Base-by-base conservation (phyloP, 2,797 vertebrate species). In the Amblyopsis hoosieri region DNA sequence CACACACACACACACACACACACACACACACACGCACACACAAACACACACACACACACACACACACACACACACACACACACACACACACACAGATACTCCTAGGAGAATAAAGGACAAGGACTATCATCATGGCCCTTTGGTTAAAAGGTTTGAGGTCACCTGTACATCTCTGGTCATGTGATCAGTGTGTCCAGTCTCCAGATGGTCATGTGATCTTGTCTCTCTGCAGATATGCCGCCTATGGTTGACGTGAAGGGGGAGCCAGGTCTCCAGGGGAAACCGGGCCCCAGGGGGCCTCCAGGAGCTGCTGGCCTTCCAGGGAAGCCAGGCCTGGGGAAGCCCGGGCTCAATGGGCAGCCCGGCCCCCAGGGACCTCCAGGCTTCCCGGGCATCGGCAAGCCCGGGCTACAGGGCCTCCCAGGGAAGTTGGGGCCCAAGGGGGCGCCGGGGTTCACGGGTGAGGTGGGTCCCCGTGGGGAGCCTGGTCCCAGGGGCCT, bases 261-360 rank as follows among this genome's bases (percentile, higher is more conserved):
- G 53, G 96, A 98, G 80, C 96, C 95, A 3, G 98, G 98, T 9
- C 96, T 94, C 0, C 95, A 94, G 75, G 98, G 98, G 37, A 97
- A 98, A 74, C 96, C 96, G 0, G 98, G 98, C 66, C 95, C 93
- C 0, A 95, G 96, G 31, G 98, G 98, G 13, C 96, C 95, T 12
- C 69, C 94, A 12, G 98, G 98, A 0, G 92, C 94, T 53, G 72
- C 95, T 1, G 98, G 98, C 61, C 90, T 92, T 80, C 94, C 95
- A 37, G 98, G 98, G 67, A 99, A 99, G 89, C 95, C 96, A 8
- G 98, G 97, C 76, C 82, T 94, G 0, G 98, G 98, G 14, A 99
- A 99, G 75, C 95, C 96, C 0, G 98, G 98, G 65, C 93, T 96
- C 60, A 96, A 95, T 1, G 98, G 98, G 29, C 97, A 95, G 65